Conservation (phyloP, 1,140 invertebrate species). For the Hypothenemus hampei region DNA sequence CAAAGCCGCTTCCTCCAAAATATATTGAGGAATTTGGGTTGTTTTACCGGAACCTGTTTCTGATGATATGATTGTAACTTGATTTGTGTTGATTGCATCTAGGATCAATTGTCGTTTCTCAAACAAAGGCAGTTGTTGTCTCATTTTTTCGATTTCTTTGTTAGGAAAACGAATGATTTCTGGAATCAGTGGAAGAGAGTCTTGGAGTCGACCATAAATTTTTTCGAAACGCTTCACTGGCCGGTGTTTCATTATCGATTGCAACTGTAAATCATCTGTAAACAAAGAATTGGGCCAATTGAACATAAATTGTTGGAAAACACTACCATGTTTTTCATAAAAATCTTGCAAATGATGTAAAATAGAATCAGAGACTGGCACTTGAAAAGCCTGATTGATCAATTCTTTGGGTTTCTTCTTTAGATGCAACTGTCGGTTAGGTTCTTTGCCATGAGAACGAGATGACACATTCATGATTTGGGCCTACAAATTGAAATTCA, state of each 20-base stretch:
- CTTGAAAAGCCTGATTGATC: conserved; percentile 49
- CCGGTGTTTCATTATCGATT: conserved; percentile 40
- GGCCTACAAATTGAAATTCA: conserved; percentile 38
- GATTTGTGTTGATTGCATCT: conserved; percentile 49
- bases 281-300: no score
- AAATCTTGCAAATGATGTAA: conserved; percentile 11
- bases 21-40: conserved; percentile 86
- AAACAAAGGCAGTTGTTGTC: conserved; percentile 59
- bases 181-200: conserved; percentile 6
- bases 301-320: no score
- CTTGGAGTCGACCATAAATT: conserved; percentile 15
- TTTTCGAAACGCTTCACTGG: conserved; percentile 50
- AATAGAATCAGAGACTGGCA: conserved; percentile 8
- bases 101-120: conserved; percentile 52
- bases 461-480: conserved; percentile 59
- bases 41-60: conserved; percentile 88
- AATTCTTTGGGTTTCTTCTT: conserved; percentile 57
- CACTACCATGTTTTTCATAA: conserved; percentile 14
- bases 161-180: conserved; percentile 1
- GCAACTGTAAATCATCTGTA: no score
- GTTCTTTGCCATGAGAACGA: conserved; percentile 58
- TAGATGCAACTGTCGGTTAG: conserved; percentile 60
- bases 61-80: conserved; percentile 58
- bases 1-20: conserved; percentile 71
- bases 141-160: conserved; percentile 36